Percentiles rank a stretch among this genome's conserved stretches.
phyloP scores from a whole-genome alignment of 2,113 vertebrate genomes.

The Zosterops lateralis region DNA sequence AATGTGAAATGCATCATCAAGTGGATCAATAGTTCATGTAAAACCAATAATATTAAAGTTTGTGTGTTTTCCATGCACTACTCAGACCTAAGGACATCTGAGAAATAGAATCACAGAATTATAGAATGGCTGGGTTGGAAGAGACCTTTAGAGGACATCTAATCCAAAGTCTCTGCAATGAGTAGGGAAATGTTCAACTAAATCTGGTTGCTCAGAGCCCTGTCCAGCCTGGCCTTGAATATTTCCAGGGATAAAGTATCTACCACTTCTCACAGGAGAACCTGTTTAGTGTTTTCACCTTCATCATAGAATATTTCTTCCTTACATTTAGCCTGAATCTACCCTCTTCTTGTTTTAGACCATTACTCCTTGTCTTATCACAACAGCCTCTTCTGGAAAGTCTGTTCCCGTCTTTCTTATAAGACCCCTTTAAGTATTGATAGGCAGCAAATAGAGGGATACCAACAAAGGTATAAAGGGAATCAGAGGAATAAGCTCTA shows the following conservation, averaged over 20 bases:
- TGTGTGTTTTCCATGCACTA: neutral
- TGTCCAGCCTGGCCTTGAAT: rapidly evolving
- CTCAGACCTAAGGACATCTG: neutral
- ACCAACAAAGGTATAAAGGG: neutral
- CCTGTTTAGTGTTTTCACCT: neutral
- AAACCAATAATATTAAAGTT: neutral
- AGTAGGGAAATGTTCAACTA: neutral
- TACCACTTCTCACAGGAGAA: neutral
- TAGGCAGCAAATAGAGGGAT: neutral
- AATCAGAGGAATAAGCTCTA: neutral
- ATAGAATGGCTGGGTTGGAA: neutral
- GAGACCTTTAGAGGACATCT: neutral
- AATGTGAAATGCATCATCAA: neutral
- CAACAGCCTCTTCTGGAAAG: neutral
- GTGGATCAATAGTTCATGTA: neutral
- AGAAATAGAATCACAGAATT: neutral
- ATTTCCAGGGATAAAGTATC: neutral
- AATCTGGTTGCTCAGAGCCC: neutral
- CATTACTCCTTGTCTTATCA: neutral
- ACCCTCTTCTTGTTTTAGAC: neutral
- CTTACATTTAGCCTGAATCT: neutral
- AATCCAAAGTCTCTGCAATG: neutral
- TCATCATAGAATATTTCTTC: neutral
- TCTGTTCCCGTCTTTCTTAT: neutral
- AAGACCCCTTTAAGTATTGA: neutral